Base-by-base conservation (phyloP, 1,140 invertebrate species). In the Diorhabda carinulata region DNA sequence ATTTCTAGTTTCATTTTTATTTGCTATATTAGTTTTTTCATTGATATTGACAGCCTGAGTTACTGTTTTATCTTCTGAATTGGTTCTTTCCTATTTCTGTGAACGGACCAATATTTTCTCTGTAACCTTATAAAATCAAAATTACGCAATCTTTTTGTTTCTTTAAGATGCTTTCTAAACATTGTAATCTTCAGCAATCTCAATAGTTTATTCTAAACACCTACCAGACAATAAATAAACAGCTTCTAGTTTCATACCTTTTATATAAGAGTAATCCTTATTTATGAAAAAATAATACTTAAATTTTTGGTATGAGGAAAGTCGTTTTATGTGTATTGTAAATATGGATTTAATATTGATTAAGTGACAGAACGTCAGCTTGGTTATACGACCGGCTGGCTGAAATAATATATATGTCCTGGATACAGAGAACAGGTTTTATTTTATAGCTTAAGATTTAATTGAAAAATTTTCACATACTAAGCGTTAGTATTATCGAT, bases 261-360 rank as follows among this genome's bases (percentile, higher is more conserved):
- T 52, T 52, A 6, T 52, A 52, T 52, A 6, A 52, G 47, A 52
- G 47, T 52, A 52, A 52, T 52, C 47, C 4, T 3, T 3, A 52
- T 52, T 52, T 52, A 52, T 52, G 47, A 52, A 52, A 52, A 52
- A 52, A 52, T 52, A 6, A 52, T 52, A n/a, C 47, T 6, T n/a
- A n/a, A 2, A 52, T n/a, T 52, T 52, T n/a, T 8, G 4, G 47
- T 52, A 52, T 6, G 6, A 52, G n/a, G 47, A 8, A 4, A 4
- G n/a, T 8, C 47, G 47, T 52, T 52, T 52, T 52, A 52, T 52
- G 47, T 52, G 6, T n/a, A 52, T 52, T 52, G 47, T 52, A 52
- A 52, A 52, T 52, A 52, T 52, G 47, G 47, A 52, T 52, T 52
- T 52, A 52, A 52, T 52, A 52, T 52, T 52, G 47, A 52, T 52